These are phyloP conservation scores for Pipistrellus pipistrellus DNA, from an alignment of 2,797 vertebrate species.

Conservation along the genomic window DNA sequence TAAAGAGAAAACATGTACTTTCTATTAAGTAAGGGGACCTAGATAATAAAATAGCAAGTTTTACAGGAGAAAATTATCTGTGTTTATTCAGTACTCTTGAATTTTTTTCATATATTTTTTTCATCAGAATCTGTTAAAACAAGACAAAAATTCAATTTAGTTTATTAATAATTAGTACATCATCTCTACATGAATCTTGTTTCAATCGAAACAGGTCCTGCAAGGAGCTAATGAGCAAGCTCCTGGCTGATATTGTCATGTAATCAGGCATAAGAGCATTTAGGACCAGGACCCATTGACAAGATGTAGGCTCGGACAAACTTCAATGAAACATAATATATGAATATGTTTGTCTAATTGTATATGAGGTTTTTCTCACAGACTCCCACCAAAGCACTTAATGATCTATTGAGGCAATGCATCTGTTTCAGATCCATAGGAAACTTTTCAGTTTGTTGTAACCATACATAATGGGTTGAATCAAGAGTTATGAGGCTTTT, in stretches of 20 bases:
- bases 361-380: slow-evolving; percentile 86
- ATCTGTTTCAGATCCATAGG: slow-evolving; percentile 83
- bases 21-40: slow-evolving; percentile 77
- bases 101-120: slow-evolving; percentile 53
- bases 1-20: slow-evolving; percentile 73
- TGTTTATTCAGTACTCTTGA: slow-evolving; percentile 76
- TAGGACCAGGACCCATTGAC: slow-evolving; percentile 88
- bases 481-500: slow-evolving; percentile 88
- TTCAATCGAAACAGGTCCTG: slow-evolving; percentile 87
- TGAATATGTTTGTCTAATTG: slow-evolving; percentile 90
- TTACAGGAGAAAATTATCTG: slow-evolving; percentile 77
- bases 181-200: slow-evolving; percentile 86
- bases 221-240: slow-evolving; percentile 89
- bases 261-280: slow-evolving; percentile 91
- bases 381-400: slow-evolving; percentile 90
- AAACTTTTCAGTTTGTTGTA: slow-evolving; percentile 86
- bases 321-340: slow-evolving; percentile 88
- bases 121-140: slow-evolving; percentile 56
- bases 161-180: slow-evolving; percentile 89
- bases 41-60: slow-evolving; percentile 82
- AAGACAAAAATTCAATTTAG: slow-evolving; percentile 68
- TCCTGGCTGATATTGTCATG: slow-evolving; percentile 89
- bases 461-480: slow-evolving; percentile 89
- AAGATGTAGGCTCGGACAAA: slow-evolving; percentile 84
- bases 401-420: slow-evolving; percentile 87